phyloP scores from a whole-genome alignment of 2,113 vertebrate genomes.

The Thomomys bottae region DNA sequence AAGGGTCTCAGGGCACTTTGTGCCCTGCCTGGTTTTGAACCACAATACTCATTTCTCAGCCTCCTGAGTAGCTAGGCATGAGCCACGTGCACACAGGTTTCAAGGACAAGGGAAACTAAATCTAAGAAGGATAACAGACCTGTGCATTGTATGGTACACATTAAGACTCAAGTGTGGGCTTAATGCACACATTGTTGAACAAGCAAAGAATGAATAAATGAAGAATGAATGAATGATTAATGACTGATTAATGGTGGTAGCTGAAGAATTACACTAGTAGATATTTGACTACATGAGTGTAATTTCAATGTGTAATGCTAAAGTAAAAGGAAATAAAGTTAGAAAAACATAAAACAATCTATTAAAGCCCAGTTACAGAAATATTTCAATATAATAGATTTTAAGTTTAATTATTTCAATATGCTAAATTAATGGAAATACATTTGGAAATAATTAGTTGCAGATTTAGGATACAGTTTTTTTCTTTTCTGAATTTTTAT shows the following conservation, averaged over 20 bases:
- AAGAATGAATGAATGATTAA: neutral
- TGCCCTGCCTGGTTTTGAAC: no score
- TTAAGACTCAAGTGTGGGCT: neutral
- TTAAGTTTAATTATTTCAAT: conserved; percentile 58
- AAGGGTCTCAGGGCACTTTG: no score
- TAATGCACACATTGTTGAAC: neutral
- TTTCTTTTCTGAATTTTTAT: conserved; percentile 31
- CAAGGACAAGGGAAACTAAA: neutral
- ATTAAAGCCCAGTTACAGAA: neutral
- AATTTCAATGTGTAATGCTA: neutral
- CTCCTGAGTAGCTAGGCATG: no score
- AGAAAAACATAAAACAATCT: conserved; percentile 10
- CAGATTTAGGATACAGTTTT: neutral
- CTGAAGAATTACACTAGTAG: neutral
- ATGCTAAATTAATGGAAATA: conserved; percentile 50
- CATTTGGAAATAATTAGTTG: conserved; percentile 50
- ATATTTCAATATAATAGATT: conserved; percentile 8
- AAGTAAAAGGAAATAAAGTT: neutral
- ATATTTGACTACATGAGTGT: neutral
- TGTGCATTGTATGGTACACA: no score
- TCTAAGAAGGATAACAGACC: neutral
- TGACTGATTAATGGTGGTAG: neutral
- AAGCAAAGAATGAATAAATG: neutral
- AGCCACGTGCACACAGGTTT: no score
- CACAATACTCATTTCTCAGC: no score